A percentile compares a stretch with the other conserved stretches of the same genome.
Evolutionary conservation across 2,888 invertebrate genomes (phyloP).

Genomic region (Thereva nobilitata): DNA sequence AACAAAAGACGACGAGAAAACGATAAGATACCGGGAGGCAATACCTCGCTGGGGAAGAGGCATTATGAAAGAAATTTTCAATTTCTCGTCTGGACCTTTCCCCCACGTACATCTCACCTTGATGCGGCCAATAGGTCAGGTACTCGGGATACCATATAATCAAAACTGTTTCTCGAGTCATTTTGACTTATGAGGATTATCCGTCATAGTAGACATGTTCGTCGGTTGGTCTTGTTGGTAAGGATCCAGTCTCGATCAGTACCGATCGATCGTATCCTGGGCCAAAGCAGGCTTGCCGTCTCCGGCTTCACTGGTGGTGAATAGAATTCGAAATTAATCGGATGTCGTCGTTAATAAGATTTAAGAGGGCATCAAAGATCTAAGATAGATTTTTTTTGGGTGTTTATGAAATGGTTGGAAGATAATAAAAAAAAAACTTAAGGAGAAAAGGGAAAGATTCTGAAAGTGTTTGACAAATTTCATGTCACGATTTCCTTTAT

Average conservation of each 20-base stretch:
- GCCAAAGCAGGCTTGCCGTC: background rate
- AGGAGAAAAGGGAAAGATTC: constrained; percentile 39
- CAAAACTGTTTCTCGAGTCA: constrained; percentile 34
- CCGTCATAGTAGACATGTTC: constrained; percentile 39
- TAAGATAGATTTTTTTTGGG: constrained; percentile 45
- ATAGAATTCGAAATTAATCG: constrained; percentile 54
- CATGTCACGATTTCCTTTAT: constrained; percentile 44
- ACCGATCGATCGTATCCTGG: constrained; percentile 25
- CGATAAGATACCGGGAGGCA: background rate
- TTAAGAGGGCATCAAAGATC: constrained; percentile 48
- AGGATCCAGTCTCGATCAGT: constrained; percentile 33
- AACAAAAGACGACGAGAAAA: constrained; percentile 16
- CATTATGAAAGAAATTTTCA: constrained; percentile 25
- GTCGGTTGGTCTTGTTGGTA: background rate
- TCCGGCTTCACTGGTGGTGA: constrained; percentile 31
- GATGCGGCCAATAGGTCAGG: constrained; percentile 4
- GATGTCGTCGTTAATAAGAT: constrained; percentile 53
- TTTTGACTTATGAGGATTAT: constrained; percentile 40
- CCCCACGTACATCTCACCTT: constrained; percentile 4
- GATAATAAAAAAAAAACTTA: background rate
- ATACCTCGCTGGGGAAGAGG: constrained; percentile 16
- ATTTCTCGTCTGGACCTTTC: background rate
- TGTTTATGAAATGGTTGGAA: background rate
- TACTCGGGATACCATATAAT: constrained; percentile 24
- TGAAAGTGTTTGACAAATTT: constrained; percentile 45